Percentiles rank a stretch among this genome's conserved stretches.
phyloP scores from a whole-genome alignment of 2,113 vertebrate species.

The Sturnira hondurensis region DNA sequence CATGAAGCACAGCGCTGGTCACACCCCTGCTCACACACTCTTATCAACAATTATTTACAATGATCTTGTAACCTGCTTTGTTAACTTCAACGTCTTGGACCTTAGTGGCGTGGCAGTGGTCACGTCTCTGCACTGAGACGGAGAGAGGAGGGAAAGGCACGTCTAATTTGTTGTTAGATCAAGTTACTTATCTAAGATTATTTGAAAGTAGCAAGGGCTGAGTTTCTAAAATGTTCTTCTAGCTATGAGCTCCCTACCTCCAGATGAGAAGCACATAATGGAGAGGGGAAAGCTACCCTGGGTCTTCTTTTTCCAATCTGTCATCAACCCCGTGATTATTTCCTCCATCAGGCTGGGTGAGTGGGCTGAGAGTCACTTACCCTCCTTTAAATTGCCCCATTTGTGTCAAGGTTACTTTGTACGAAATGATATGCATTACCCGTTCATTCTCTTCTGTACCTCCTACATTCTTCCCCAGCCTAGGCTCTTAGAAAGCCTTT shows the following conservation, averaged over 20 bases:
- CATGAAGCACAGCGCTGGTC: neutral
- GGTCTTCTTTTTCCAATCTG: slow-evolving; percentile 55
- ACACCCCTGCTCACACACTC: neutral
- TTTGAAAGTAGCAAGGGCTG: slow-evolving; percentile 19
- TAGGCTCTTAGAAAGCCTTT: slow-evolving; percentile 51
- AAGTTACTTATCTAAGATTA: slow-evolving; percentile 34
- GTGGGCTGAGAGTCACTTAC: slow-evolving; percentile 72
- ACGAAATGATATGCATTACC: slow-evolving; percentile 65
- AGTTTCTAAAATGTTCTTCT: slow-evolving; percentile 35
- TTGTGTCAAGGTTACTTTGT: slow-evolving; percentile 75
- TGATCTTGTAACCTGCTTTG: neutral
- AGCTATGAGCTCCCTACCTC: slow-evolving; percentile 29
- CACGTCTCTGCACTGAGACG: neutral
- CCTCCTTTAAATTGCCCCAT: slow-evolving; percentile 63
- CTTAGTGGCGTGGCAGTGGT: neutral
- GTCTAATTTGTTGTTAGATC: slow-evolving; percentile 27
- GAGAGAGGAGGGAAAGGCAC: neutral
- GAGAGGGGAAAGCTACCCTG: neutral
- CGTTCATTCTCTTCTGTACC: slow-evolving; percentile 55
- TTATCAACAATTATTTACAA: neutral
- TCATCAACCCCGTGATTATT: slow-evolving; percentile 66
- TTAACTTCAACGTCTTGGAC: neutral
- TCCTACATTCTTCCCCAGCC: slow-evolving; percentile 53
- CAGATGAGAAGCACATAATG: slow-evolving; percentile 49
- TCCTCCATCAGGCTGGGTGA: slow-evolving; percentile 61